Evolutionary conservation across 2,888 invertebrate species (phyloP).

Genomic region (Eustalomyia histrio): DNA sequence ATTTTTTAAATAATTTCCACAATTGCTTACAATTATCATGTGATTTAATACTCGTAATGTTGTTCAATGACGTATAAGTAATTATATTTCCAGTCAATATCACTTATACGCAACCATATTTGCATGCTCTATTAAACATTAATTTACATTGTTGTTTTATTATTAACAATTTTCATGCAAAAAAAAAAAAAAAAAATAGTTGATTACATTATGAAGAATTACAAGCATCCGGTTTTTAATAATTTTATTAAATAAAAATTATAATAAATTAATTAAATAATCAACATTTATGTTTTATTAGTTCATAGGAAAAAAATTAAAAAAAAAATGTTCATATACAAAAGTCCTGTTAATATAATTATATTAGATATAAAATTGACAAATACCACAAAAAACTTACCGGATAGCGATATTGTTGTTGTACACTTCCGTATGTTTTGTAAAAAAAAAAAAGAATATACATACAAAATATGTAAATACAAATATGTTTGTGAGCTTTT

Average conservation of each 20-base stretch:
- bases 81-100: constrained; percentile 9
- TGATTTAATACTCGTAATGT: no score
- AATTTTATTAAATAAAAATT: not conserved
- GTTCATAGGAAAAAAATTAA: constrained; percentile 4
- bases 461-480: not conserved
- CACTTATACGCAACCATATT: constrained; percentile 17
- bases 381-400: constrained; percentile 18
- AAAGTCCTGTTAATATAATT: no score
- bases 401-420: not conserved
- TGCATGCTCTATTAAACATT: constrained; percentile 33
- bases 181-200: not conserved
- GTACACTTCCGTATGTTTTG: constrained; percentile 41
- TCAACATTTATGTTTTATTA: constrained; percentile 24
- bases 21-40: no score
- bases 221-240: constrained; percentile 9
- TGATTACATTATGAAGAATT: not conserved
- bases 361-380: constrained; percentile 8
- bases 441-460: not conserved
- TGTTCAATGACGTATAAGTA: constrained; percentile 14
- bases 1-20: no score
- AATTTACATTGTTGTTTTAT: not conserved
- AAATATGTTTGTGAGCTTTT: not conserved
- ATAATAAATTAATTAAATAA: constrained; percentile 30
- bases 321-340: not conserved
- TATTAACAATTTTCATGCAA: not conserved